These are phyloP conservation scores for Chrysolina oricalcia DNA, from an alignment of 2,888 invertebrate genomes.

Conservation along the genomic window DNA sequence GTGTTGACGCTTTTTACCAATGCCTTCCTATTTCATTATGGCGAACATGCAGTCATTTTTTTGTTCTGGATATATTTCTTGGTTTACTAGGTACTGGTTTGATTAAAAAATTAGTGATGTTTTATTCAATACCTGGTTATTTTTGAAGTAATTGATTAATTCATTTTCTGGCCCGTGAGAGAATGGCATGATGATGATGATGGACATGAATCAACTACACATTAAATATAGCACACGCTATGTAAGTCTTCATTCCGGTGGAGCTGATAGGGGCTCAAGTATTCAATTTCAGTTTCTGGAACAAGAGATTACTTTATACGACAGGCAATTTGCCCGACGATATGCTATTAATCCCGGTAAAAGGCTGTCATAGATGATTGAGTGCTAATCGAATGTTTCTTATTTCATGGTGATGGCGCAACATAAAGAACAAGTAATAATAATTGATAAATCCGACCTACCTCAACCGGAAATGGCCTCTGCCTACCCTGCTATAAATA, in stretches of 20 bases:
- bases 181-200: no score
- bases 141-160: no score
- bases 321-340: slow-evolving; percentile 11
- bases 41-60: no score
- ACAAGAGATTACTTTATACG: not conserved
- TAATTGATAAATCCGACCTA: slow-evolving; percentile 7
- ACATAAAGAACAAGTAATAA: slow-evolving; percentile 14
- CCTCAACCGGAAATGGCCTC: slow-evolving; percentile 16
- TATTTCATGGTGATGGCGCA: slow-evolving; percentile 5
- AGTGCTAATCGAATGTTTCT: slow-evolving; percentile 19
- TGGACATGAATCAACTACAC: no score
- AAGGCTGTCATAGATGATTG: slow-evolving; percentile 11
- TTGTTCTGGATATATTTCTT: no score
- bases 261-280: not conserved
- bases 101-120: no score
- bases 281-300: not conserved
- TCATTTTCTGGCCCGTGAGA: no score
- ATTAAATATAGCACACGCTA: no score
- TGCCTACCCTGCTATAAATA: not conserved
- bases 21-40: no score
- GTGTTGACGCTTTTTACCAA: no score
- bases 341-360: slow-evolving; percentile 5
- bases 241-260: not conserved
- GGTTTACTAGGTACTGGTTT: no score
- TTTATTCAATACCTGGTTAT: no score